Evolutionary conservation across 2,113 vertebrate genomes (phyloP).

Genomic region (Nibea coibor): DNA sequence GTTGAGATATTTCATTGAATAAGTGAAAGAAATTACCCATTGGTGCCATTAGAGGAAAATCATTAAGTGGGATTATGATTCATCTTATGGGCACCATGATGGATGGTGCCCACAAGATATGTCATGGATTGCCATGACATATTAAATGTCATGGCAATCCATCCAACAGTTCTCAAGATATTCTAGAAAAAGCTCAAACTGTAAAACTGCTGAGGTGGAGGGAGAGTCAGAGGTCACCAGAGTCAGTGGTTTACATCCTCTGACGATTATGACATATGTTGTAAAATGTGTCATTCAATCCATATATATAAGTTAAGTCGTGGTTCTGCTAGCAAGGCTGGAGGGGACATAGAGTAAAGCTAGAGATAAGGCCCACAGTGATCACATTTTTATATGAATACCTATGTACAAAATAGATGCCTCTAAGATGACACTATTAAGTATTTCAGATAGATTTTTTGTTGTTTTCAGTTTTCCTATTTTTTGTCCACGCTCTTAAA

Average conservation of each 20-base stretch:
- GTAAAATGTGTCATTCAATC: neutral
- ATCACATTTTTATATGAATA: too few species aligned
- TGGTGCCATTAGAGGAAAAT: neutral
- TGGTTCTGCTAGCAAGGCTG: neutral
- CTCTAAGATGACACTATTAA: neutral
- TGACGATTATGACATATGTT: neutral
- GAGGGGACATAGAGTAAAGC: neutral
- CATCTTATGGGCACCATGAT: neutral
- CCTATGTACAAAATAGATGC: too few species aligned
- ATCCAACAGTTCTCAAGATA: neutral
- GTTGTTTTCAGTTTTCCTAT: neutral
- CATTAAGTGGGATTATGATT: neutral
- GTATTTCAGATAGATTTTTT: neutral
- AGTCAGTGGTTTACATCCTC: neutral
- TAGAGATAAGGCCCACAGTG: neutral
- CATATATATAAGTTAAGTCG: neutral
- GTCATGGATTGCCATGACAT: too few species aligned
- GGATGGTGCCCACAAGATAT: too few species aligned
- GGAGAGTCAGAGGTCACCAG: neutral
- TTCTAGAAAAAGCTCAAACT: neutral
- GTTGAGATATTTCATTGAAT: neutral
- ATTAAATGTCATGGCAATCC: neutral
- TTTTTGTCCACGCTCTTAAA: constrained; percentile 14
- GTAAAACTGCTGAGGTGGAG: too few species aligned
- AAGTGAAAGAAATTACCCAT: neutral